These are phyloP conservation scores for Sycophaga agraensis DNA, from an alignment of 1,140 invertebrate genomes.

Conservation along the genomic window DNA sequence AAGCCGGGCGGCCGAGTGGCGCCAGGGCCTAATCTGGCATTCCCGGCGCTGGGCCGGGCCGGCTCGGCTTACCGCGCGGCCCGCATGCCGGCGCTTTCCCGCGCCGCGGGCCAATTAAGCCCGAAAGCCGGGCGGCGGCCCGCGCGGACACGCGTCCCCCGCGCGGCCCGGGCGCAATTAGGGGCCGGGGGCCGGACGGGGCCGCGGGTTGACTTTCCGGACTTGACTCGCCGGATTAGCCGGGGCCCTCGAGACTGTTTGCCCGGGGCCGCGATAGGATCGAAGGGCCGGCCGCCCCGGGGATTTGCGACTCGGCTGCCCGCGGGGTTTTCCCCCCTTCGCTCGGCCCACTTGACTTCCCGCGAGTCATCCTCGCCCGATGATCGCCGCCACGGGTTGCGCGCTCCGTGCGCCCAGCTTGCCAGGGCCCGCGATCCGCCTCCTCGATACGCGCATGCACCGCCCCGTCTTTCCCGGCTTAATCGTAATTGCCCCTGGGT, in stretches of 20 bases:
- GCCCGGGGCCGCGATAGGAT: conserved; percentile 27
- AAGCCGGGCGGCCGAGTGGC: not conserved
- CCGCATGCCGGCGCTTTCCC: no score
- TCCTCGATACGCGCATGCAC: not conserved
- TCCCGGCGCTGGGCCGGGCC: conserved; percentile 3
- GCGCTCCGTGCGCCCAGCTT: not conserved
- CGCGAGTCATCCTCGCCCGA: not conserved
- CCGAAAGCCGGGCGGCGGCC: no score
- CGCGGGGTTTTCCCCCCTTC: not conserved
- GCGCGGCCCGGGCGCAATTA: conserved; percentile 13
- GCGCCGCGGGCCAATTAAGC: no score
- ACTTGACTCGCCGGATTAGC: conserved; percentile 40
- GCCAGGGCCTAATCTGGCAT: conserved; percentile 26
- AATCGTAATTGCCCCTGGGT: not conserved
- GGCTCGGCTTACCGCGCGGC: not conserved
- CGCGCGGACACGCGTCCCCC: conserved; percentile 2
- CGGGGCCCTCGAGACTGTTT: conserved; percentile 21
- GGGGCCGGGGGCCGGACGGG: not conserved
- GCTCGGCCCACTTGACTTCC: not conserved
- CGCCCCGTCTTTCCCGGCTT: not conserved
- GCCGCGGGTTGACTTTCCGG: conserved; percentile 16
- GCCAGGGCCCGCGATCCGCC: no score
- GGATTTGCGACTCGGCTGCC: not conserved
- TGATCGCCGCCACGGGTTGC: not conserved
- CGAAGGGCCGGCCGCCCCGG: conserved; percentile 32